Conservation (phyloP, 2,113 vertebrate genomes). For the Numenius arquata region DNA sequence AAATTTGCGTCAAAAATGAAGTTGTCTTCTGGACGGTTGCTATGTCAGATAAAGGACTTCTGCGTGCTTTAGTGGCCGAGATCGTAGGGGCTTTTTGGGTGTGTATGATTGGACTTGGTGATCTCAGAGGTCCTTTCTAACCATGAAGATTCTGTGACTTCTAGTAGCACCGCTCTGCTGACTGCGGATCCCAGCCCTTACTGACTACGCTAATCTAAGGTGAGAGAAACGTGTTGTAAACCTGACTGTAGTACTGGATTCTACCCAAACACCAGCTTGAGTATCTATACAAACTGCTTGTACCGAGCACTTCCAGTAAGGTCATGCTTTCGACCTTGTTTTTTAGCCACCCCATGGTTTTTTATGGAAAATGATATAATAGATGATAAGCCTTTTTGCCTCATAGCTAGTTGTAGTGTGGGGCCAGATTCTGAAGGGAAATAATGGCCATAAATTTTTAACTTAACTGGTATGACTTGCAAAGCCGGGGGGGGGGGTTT, state of each 20-base stretch:
- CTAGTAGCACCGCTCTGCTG: accelerated
- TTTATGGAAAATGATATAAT: not conserved
- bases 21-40: not conserved
- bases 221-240: not conserved
- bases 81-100: too few relatives aligned
- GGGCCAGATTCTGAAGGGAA: not conserved
- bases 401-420: too few relatives aligned
- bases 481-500: accelerated
- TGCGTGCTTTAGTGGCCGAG: too few relatives aligned
- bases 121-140: too few relatives aligned
- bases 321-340: not conserved
- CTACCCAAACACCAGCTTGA: not conserved
- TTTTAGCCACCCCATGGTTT: not conserved
- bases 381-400: not conserved
- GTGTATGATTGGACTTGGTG: too few relatives aligned
- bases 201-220: accelerated
- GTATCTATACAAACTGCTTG: not conserved
- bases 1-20: not conserved
- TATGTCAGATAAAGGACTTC: not conserved
- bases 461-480: not conserved
- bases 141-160: too few relatives aligned
- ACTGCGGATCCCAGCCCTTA: not conserved
- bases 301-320: not conserved
- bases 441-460: not conserved
- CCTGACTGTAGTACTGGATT: not conserved